These are phyloP conservation scores for Lepidochitona cinerea DNA, from an alignment of 2,888 invertebrate species.

Conservation along the genomic window DNA sequence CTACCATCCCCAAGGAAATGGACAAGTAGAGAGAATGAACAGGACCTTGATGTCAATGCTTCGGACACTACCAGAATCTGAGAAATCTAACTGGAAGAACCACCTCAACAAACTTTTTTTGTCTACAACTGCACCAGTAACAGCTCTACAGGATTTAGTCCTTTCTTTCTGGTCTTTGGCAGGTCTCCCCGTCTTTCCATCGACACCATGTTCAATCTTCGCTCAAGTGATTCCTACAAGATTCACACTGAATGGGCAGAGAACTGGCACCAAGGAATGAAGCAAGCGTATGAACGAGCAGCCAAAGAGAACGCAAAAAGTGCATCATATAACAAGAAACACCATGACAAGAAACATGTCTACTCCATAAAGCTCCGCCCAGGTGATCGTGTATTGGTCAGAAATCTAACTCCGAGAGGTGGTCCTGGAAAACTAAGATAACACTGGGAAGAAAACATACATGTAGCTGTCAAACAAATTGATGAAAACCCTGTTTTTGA, in stretches of 20 bases:
- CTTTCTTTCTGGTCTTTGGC: background rate
- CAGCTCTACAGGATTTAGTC: background rate
- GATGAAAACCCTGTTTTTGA: conserved; percentile 19
- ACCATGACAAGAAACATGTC: conserved; percentile 6
- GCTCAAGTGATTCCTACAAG: no score
- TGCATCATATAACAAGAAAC: background rate
- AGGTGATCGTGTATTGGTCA: conserved; percentile 13
- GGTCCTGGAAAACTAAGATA: conserved; percentile 8
- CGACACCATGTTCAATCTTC: background rate
- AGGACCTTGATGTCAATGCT: background rate
- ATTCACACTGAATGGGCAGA: background rate
- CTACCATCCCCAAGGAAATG: no score
- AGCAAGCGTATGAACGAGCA: conserved; percentile 7
- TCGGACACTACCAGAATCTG: background rate
- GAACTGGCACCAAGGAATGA: background rate
- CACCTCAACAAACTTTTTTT: background rate
- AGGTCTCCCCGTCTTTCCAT: background rate
- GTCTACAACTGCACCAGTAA: background rate
- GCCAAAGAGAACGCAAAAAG: background rate
- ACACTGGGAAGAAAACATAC: conserved; percentile 14
- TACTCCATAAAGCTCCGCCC: background rate
- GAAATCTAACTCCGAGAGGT: background rate
- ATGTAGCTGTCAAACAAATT: background rate
- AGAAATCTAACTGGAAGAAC: background rate
- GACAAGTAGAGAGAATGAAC: background rate